Evolutionary conservation across 2,888 invertebrate species (phyloP).

Genomic region (Abrostola triplasia): DNA sequence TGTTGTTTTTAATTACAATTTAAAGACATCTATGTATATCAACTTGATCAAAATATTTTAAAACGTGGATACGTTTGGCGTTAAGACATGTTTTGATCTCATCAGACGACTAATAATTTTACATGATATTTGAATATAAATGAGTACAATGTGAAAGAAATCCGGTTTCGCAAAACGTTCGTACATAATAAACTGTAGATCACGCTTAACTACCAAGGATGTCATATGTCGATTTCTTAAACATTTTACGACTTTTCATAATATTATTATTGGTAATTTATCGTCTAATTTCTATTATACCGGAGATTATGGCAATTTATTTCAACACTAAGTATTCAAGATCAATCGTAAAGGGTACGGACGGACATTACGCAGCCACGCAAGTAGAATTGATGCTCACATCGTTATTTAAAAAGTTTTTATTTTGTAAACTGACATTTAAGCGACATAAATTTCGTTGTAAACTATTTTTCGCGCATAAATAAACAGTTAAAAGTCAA

Average conservation of each 20-base stretch:
- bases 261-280: constrained; percentile 31
- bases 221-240: constrained; percentile 37
- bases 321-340: constrained; percentile 27
- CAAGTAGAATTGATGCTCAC: constrained; percentile 25
- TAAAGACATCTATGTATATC: constrained; percentile 21
- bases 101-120: constrained; percentile 56
- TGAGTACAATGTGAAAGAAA: constrained; percentile 57
- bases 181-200: constrained; percentile 36
- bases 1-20: constrained; percentile 46
- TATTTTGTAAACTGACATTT: constrained; percentile 39
- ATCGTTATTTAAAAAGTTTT: constrained; percentile 19
- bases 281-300: constrained; percentile 23
- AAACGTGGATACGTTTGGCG: constrained; percentile 31
- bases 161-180: constrained; percentile 52
- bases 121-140: constrained; percentile 64
- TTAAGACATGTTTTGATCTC: constrained; percentile 37
- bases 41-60: constrained; percentile 50
- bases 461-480: constrained; percentile 17
- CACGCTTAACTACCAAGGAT: constrained; percentile 32
- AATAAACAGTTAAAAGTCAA: constrained; percentile 4
- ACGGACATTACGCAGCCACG: constrained; percentile 12
- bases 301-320: constrained; percentile 34
- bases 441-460: constrained; percentile 25
- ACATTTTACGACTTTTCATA: constrained; percentile 38
- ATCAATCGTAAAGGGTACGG: constrained; percentile 26